Conservation (phyloP, 2,113 vertebrate genomes). For the Girardinichthys multiradiatus region DNA sequence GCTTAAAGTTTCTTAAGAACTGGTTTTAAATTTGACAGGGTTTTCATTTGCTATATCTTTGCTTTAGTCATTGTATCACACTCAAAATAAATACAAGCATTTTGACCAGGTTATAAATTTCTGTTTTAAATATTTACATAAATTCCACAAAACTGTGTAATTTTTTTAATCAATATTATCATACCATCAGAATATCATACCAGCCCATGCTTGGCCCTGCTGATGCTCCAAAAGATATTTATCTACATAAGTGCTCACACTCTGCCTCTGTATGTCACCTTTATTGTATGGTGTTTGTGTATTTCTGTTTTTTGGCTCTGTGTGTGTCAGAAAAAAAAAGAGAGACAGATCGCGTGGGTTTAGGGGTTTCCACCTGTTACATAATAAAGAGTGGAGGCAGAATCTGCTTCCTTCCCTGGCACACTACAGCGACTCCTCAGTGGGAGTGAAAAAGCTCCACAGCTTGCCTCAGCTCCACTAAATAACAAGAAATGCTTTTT, state of each 20-base stretch:
- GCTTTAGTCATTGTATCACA: too few species aligned
- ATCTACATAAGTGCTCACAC: constrained; percentile 3
- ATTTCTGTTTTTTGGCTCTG: constrained; percentile 31
- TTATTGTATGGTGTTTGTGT: constrained; percentile 15
- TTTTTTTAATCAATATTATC: not conserved
- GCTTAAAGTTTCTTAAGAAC: too few species aligned
- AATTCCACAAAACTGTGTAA: not conserved
- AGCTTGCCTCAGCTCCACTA: constrained; percentile 45
- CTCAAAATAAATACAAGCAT: too few species aligned
- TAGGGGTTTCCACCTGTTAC: constrained; percentile 74
- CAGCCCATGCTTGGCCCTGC: not conserved
- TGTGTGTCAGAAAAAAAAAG: constrained; percentile 31
- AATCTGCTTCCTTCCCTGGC: constrained; percentile 62
- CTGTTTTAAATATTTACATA: not conserved
- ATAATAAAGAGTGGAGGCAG: constrained; percentile 70
- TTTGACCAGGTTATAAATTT: not conserved
- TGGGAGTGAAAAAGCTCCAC: constrained; percentile 63
- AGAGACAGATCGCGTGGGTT: constrained; percentile 51
- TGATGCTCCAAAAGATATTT: not conserved
- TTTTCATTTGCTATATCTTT: too few species aligned
- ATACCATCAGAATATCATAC: not conserved
- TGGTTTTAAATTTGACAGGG: too few species aligned
- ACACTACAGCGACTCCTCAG: constrained; percentile 57
- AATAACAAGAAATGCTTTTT: constrained; percentile 34
- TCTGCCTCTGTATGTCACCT: constrained; percentile 2